Conservation (phyloP, 1,140 invertebrate species). For the Trichoplusia ni region DNA sequence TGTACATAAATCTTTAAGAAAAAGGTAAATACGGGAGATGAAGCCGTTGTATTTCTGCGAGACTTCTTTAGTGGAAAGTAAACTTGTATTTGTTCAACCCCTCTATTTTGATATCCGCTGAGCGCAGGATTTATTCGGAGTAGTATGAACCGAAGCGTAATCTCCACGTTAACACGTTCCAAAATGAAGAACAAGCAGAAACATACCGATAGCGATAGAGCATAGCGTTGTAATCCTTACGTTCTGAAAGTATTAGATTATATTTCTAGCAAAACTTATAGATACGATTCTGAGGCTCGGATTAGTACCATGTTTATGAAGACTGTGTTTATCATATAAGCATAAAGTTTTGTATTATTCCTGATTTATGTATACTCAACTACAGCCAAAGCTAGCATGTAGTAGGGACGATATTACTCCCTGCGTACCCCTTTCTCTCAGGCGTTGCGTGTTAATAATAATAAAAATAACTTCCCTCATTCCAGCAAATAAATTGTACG, state of each 20-base stretch:
- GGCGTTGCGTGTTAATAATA: conserved; percentile 10
- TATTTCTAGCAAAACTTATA: too few relatives aligned
- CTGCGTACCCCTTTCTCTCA: conserved; percentile 1
- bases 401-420: too few relatives aligned
- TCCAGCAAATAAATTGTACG: not conserved
- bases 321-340: too few relatives aligned
- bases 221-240: too few relatives aligned
- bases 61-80: conserved; percentile 24
- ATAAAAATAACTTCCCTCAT: conserved; percentile 14
- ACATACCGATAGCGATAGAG: too few relatives aligned
- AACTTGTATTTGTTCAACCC: conserved; percentile 26
- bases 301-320: too few relatives aligned
- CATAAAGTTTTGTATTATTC: too few relatives aligned
- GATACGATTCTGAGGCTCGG: too few relatives aligned
- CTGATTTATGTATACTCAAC: too few relatives aligned
- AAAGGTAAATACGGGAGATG: conserved; percentile 55
- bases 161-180: not conserved
- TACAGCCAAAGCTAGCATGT: too few relatives aligned
- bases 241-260: too few relatives aligned
- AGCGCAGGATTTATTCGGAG: conserved; percentile 14
- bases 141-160: conserved; percentile 8
- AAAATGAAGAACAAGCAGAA: too few relatives aligned
- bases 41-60: conserved; percentile 47
- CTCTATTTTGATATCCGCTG: conserved; percentile 24
- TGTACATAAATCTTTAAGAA: conserved; percentile 69